phyloP scores from a whole-genome alignment of 2,113 vertebrate species.

The Centrocercus urophasianus region DNA sequence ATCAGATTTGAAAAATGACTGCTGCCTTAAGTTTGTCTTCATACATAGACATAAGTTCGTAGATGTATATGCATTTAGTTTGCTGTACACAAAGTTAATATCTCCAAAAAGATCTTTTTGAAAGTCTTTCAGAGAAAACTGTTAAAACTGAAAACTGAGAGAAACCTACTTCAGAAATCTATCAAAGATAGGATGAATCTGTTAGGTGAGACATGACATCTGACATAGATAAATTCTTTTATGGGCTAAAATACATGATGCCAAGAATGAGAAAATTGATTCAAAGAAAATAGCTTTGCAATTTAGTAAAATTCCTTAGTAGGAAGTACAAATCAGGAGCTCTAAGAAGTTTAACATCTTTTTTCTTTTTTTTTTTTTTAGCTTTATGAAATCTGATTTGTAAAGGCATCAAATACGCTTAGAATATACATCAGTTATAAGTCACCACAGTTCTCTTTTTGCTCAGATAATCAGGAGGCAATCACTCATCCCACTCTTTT shows the following conservation, averaged over 20 bases:
- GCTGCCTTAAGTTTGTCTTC: not conserved
- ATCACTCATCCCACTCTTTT: not conserved
- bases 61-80: not conserved
- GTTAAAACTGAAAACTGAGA: not conserved
- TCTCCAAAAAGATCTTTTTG: not conserved
- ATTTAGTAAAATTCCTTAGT: not conserved
- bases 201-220: not conserved
- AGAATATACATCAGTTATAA: not conserved
- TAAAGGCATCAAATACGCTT: not conserved
- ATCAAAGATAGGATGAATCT: not conserved
- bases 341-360: not conserved
- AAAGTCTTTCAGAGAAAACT: not conserved
- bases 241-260: not conserved
- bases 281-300: not conserved
- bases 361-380: not conserved
- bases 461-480: not conserved
- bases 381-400: not conserved
- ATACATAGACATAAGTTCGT: not conserved
- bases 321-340: not conserved
- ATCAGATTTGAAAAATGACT: not conserved
- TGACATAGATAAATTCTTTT: not conserved
- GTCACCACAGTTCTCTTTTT: not conserved
- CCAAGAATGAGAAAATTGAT: not conserved
- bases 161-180: not conserved
- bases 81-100: not conserved